Percentiles rank a stretch among this genome's conserved stretches.
Conservation (phyloP, 2,113 vertebrate genomes). For the Hyaena hyaena region DNA sequence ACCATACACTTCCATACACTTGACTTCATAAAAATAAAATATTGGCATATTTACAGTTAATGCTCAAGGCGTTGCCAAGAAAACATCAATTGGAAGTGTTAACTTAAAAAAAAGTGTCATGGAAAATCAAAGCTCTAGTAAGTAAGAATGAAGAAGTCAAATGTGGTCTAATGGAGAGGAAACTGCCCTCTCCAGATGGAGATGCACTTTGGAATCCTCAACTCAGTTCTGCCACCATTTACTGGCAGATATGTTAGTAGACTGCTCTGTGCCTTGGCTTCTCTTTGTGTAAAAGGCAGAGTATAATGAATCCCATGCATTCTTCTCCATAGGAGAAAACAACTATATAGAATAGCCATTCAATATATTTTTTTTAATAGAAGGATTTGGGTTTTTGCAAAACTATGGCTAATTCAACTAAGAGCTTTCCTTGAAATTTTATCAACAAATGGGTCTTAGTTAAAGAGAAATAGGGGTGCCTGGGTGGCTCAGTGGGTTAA, state of each 20-base stretch:
- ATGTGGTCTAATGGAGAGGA: neutral
- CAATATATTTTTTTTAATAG: neutral
- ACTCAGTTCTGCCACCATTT: neutral
- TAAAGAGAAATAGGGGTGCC: neutral
- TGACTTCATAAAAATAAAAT: neutral
- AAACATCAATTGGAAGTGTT: neutral
- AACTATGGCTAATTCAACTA: neutral
- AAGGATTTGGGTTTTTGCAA: constrained; percentile 22
- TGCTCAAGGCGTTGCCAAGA: neutral
- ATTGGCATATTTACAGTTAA: neutral
- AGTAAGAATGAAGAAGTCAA: neutral
- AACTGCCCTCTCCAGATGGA: neutral
- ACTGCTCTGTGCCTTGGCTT: neutral
- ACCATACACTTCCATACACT: neutral
- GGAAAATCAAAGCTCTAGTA: neutral
- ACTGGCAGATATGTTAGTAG: too few relatives aligned
- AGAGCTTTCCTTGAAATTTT: constrained; percentile 23
- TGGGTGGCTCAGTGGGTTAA: too few relatives aligned
- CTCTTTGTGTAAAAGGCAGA: neutral
- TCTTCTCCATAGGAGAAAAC: neutral
- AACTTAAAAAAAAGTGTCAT: neutral
- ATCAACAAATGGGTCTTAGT: neutral
- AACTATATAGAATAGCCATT: neutral
- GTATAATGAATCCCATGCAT: neutral
- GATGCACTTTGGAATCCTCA: neutral